Percentiles rank a stretch among this genome's conserved stretches.
Evolutionary conservation across 2,888 invertebrate species (phyloP).

Genomic region (Phragmatobia fuliginosa): DNA sequence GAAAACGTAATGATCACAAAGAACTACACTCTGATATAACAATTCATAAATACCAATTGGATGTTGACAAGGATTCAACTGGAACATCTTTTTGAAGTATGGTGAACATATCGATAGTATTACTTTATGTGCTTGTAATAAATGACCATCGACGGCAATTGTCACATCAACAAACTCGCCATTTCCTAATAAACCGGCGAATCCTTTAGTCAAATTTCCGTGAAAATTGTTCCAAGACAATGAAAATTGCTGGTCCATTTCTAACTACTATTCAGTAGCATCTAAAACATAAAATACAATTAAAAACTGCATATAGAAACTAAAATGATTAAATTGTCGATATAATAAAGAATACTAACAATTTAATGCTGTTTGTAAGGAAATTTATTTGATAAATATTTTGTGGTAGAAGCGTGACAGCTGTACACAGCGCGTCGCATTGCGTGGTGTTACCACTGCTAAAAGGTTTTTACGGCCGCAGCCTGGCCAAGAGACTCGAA

Average conservation of each 20-base stretch:
- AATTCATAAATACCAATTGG: conserved; percentile 82
- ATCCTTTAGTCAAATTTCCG: conserved; percentile 89
- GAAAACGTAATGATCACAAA: conserved; percentile 15
- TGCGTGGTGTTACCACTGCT: conserved; percentile 29
- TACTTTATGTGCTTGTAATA: conserved; percentile 90
- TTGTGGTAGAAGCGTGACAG: conserved; percentile 60
- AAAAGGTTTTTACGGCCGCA: neutral
- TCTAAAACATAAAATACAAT: conserved; percentile 54
- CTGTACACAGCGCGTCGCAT: conserved; percentile 61
- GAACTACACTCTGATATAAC: conserved; percentile 20
- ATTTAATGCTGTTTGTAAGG: conserved; percentile 44
- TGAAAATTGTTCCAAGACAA: conserved; percentile 92
- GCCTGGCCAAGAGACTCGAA: neutral
- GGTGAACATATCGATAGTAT: conserved; percentile 90
- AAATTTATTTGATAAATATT: conserved; percentile 58
- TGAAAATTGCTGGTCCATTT: conserved; percentile 89
- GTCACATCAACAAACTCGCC: conserved; percentile 88
- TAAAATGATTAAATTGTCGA: neutral
- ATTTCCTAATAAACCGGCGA: conserved; percentile 87
- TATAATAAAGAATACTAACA: conserved; percentile 41
- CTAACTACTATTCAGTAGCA: conserved; percentile 71
- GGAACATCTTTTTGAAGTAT: conserved; percentile 90
- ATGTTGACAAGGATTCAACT: conserved; percentile 89
- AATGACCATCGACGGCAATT: conserved; percentile 88
- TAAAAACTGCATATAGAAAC: conserved; percentile 17